Evolutionary conservation across 2,113 vertebrate genomes (phyloP).

Genomic region (Anarhynchus alexandrinus): DNA sequence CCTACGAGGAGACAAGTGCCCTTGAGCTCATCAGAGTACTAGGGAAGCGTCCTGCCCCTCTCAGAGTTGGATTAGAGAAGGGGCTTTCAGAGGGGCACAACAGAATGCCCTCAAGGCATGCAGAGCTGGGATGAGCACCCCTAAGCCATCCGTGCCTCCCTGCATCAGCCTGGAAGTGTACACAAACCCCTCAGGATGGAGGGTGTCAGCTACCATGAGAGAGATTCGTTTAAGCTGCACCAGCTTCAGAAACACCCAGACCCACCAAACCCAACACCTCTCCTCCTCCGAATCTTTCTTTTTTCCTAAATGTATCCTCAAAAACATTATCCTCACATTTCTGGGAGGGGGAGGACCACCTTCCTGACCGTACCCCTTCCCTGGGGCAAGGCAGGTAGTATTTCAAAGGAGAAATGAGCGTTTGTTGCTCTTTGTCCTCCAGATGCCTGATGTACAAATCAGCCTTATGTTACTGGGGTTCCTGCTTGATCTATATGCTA

Average conservation of each 20-base stretch:
- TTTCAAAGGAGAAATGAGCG: not conserved
- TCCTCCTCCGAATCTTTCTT: not conserved
- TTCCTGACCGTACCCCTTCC: not conserved
- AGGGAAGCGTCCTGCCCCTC: not conserved
- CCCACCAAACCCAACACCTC: not conserved
- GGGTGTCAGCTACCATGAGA: not conserved
- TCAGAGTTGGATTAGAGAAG: not conserved
- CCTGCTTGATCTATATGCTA: not conserved
- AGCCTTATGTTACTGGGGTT: not conserved
- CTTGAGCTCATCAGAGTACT: not conserved
- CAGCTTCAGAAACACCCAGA: not conserved
- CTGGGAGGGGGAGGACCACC: not conserved
- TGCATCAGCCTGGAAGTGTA: not conserved
- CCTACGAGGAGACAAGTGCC: not conserved
- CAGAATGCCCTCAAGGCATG: not conserved
- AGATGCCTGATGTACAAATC: not conserved
- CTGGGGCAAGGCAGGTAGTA: not conserved
- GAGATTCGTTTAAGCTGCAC: not conserved
- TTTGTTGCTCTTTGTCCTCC: not conserved
- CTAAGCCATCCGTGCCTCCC: not conserved
- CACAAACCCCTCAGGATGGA: not conserved
- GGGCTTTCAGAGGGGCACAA: not conserved
- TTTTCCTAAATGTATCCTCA: not conserved
- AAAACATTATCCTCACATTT: not conserved
- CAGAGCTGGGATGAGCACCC: not conserved